Base-by-base conservation (phyloP, 2,888 invertebrate species). In the Ariolimax columbianus region DNA sequence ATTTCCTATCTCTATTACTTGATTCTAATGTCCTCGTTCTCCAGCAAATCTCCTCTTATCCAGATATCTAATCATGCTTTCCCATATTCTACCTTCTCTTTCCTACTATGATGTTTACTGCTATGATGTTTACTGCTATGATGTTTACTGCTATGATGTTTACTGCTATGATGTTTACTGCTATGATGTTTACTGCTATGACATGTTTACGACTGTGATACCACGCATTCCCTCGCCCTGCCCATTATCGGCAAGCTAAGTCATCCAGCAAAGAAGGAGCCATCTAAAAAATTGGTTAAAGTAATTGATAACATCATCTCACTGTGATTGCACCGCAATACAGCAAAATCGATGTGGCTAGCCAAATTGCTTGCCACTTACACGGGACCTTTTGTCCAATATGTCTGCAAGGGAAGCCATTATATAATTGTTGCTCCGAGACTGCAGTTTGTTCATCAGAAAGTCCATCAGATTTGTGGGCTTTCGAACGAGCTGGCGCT, bases 311-410 rank as follows among this genome's bases (percentile, higher is more conserved):
- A 9, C 51, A 75, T 6, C 30, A 51, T 51, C 3, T 51, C 14
- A n/a, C 73, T 30, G 7, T 43, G 73, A 73, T 73, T 73, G 43
- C 47, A 7, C n/a, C 4, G 19, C 4, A 30, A 47, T 51, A 75
- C 75, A 51, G 75, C 75, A 51, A 75, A 75, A 75, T 75, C 75
- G 51, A 75, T 75, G 75, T 11, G 26, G 51, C 51, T 36, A 43
- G 75, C 75, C 51, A 51, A 47, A 75, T 75, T 75, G 51, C 75
- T 75, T 51, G 75, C 75, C 75, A 75, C 75, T 75, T 75, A 33
- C 75, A 75, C 51, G 17, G 33, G 30, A 17, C 40, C 33, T 51
- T 51, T 51, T 75, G 51, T 75, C 6, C 33, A 23, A 2, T 9
- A 23, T 23, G 51, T 51, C 51, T 75, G 33, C 33, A 51, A 51